A percentile compares a stretch with the other conserved stretches of the same genome.
Evolutionary conservation across 2,113 vertebrate genomes (phyloP).

Genomic region (Ranitomeya variabilis): DNA sequence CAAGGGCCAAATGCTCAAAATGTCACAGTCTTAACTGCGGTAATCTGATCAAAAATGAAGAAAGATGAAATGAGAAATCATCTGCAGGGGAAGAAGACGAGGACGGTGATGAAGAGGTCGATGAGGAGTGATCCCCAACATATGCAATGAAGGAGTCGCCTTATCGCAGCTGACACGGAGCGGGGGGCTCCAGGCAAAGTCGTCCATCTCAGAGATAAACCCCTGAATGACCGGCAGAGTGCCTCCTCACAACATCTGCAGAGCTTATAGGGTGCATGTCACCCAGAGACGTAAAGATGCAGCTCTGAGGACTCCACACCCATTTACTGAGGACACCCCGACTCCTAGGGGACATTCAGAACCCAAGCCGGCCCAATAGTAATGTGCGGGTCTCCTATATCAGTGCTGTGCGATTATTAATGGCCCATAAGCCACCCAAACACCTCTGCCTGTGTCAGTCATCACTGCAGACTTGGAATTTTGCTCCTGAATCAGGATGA

Average conservation of each 20-base stretch:
- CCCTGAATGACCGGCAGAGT: background rate
- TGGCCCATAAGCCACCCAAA: too few species aligned
- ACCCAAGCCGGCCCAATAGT: too few species aligned
- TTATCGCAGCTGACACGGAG: background rate
- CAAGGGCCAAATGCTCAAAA: slow-evolving; percentile 40
- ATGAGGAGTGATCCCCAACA: slow-evolving; percentile 4
- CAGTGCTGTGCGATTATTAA: too few species aligned
- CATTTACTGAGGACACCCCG: background rate
- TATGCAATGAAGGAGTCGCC: slow-evolving; percentile 18
- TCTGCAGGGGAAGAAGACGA: slow-evolving; percentile 11
- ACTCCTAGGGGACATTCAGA: too few species aligned
- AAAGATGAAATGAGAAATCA: background rate
- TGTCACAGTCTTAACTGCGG: slow-evolving; percentile 19
- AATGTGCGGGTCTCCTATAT: too few species aligned
- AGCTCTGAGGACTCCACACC: background rate
- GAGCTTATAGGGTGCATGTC: background rate
- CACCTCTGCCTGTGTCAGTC: background rate
- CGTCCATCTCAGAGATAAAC: background rate
- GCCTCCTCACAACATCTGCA: too few species aligned
- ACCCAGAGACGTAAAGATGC: too few species aligned
- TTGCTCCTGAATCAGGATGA: background rate
- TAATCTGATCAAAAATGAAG: slow-evolving; percentile 43
- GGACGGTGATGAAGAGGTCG: background rate
- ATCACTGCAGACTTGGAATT: background rate
- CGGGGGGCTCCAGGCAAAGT: background rate